A percentile compares a stretch with the other conserved stretches of the same genome.
Conservation (phyloP, 2,888 invertebrate genomes). For the Eristalinus aeneus region DNA sequence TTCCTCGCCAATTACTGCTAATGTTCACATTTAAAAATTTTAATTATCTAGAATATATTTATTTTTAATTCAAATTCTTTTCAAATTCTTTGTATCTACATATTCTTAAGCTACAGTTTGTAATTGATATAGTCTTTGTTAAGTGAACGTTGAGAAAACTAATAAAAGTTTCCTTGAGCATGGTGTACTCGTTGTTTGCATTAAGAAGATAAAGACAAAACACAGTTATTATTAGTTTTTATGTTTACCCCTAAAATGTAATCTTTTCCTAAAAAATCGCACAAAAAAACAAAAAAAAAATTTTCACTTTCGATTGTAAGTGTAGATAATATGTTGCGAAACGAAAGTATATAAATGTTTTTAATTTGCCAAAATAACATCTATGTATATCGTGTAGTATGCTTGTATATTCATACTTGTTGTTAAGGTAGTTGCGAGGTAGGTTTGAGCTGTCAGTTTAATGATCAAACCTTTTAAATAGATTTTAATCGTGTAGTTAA, state of each 20-base stretch:
- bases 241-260: not conserved
- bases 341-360: slow-evolving; percentile 56
- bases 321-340: not conserved
- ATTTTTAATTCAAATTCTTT: not conserved
- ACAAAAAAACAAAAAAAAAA: not conserved
- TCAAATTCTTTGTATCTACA: not conserved
- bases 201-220: not conserved
- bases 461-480: not conserved
- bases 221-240: not conserved
- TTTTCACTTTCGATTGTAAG: not conserved
- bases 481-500: no score
- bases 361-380: slow-evolving; percentile 72
- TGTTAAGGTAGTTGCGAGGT: not conserved
- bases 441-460: not conserved
- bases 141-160: not conserved
- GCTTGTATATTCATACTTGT: slow-evolving; percentile 55
- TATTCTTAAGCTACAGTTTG: not conserved
- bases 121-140: slow-evolving; percentile 26
- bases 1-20: not conserved
- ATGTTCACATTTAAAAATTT: not conserved
- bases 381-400: slow-evolving; percentile 19
- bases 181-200: slow-evolving; percentile 19
- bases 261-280: not conserved
- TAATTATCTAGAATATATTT: not conserved
- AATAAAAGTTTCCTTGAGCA: slow-evolving; percentile 29